These are phyloP conservation scores for Coluber constrictor DNA, from an alignment of 2,797 vertebrate genomes.

Conservation along the genomic window DNA sequence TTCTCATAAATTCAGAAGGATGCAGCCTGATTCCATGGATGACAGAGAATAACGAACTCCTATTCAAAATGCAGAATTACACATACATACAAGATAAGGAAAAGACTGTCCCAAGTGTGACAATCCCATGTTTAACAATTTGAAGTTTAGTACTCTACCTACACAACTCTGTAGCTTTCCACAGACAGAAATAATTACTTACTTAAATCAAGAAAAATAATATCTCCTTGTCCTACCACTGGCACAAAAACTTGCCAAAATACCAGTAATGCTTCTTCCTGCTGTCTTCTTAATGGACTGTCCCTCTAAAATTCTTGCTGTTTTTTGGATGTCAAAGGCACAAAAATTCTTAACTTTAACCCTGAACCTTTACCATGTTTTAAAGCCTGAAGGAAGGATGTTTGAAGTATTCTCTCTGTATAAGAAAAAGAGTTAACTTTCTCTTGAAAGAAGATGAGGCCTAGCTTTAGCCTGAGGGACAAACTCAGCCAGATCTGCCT, in stretches of 20 bases:
- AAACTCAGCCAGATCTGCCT: not conserved
- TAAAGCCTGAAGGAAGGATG: not conserved
- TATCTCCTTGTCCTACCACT: rapidly evolving
- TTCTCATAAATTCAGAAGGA: not conserved
- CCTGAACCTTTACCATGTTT: not conserved
- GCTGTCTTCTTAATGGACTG: not conserved
- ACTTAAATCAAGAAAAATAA: constrained; percentile 19
- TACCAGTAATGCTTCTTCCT: not conserved
- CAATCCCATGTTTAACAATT: not conserved
- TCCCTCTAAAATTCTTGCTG: not conserved
- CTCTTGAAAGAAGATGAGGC: not conserved
- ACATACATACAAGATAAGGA: not conserved
- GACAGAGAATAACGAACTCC: not conserved
- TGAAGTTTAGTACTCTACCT: not conserved
- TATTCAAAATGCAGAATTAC: not conserved
- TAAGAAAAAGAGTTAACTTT: not conserved
- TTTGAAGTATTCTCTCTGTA: not conserved
- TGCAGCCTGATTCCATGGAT: not conserved
- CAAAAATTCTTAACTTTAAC: not conserved
- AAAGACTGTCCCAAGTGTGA: not conserved
- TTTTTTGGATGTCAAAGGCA: not conserved
- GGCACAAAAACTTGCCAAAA: not conserved
- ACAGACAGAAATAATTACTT: not conserved
- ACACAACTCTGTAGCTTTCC: not conserved
- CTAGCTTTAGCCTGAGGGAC: not conserved